Evolutionary conservation across 2,888 invertebrate genomes (phyloP).

Genomic region (Stegana nigrithorax): DNA sequence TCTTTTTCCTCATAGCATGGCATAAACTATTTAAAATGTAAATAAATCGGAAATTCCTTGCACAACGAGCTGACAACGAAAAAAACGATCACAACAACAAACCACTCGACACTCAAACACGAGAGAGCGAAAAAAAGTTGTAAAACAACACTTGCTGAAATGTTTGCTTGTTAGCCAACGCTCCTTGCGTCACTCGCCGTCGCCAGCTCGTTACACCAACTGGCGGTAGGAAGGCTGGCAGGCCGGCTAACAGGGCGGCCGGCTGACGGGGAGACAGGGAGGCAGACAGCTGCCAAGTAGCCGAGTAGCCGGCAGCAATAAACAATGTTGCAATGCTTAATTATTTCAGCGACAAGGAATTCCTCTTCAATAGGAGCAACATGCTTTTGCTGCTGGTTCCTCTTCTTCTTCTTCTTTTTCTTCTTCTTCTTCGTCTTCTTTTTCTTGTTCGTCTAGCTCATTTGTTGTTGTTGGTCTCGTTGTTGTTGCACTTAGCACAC

Average conservation of each 20-base stretch:
- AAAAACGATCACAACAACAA: constrained; percentile 14
- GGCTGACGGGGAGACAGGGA: neutral
- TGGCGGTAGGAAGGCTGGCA: constrained; percentile 10
- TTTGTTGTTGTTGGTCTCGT: constrained; percentile 29
- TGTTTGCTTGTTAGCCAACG: constrained; percentile 59
- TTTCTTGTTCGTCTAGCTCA: constrained; percentile 6
- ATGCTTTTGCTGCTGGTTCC: constrained; percentile 41
- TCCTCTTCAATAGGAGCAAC: constrained; percentile 43
- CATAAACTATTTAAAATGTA: constrained; percentile 46
- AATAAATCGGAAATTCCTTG: constrained; percentile 56
- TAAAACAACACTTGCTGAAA: constrained; percentile 57
- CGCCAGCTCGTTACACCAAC: constrained; percentile 3
- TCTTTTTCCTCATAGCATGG: too few species aligned
- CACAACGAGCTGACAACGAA: constrained; percentile 22
- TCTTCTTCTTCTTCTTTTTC: neutral
- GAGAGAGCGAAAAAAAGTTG: constrained; percentile 43
- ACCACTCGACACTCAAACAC: neutral
- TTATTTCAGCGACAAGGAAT: constrained; percentile 61
- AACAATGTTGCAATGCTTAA: constrained; percentile 61
- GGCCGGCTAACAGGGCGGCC: constrained; percentile 20
- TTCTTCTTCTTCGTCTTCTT: neutral
- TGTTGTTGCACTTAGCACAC: constrained; percentile 38
- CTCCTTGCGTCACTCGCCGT: constrained; percentile 40
- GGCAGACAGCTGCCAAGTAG: neutral
- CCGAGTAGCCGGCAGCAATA: constrained; percentile 40